phyloP scores from a whole-genome alignment of 2,797 vertebrate genomes.

The Hoplostethus atlanticus region DNA sequence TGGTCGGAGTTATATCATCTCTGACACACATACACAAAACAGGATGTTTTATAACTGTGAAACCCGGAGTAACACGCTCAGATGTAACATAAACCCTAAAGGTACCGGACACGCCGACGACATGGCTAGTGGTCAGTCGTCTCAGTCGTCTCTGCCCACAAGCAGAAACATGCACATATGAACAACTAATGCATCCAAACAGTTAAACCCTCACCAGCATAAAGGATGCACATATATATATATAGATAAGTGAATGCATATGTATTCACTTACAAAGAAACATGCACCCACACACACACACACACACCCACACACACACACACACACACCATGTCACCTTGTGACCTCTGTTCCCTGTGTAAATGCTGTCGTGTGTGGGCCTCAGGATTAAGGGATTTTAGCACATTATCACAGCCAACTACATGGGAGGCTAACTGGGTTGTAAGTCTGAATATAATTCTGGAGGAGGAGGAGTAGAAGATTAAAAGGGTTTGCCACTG shows the following conservation, averaged over 20 bases:
- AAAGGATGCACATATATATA: not conserved
- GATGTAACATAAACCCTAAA: constrained; percentile 34
- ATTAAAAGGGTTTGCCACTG: not conserved
- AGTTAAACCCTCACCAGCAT: not conserved
- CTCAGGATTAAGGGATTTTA: constrained; percentile 54
- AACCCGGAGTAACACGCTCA: constrained; percentile 2
- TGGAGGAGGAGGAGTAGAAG: not conserved
- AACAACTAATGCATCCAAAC: constrained; percentile 8
- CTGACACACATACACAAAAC: not conserved
- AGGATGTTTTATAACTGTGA: constrained; percentile 12
- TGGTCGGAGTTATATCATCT: constrained; percentile 1
- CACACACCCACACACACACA: too few species aligned
- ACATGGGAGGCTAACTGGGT: constrained; percentile 30
- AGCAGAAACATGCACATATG: not conserved
- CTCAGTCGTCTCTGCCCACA: not conserved
- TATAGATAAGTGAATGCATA: constrained; percentile 1
- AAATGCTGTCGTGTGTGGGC: constrained; percentile 41
- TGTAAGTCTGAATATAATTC: constrained; percentile 1
- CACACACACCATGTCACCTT: not conserved
- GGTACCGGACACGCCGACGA: constrained; percentile 23
- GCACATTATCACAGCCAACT: constrained; percentile 53
- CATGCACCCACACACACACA: not conserved
- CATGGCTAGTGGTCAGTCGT: not conserved
- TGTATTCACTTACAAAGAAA: not conserved
- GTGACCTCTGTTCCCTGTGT: constrained; percentile 21